Evolutionary conservation across 2,113 vertebrate species (phyloP).

Genomic region (Cebus imitator): DNA sequence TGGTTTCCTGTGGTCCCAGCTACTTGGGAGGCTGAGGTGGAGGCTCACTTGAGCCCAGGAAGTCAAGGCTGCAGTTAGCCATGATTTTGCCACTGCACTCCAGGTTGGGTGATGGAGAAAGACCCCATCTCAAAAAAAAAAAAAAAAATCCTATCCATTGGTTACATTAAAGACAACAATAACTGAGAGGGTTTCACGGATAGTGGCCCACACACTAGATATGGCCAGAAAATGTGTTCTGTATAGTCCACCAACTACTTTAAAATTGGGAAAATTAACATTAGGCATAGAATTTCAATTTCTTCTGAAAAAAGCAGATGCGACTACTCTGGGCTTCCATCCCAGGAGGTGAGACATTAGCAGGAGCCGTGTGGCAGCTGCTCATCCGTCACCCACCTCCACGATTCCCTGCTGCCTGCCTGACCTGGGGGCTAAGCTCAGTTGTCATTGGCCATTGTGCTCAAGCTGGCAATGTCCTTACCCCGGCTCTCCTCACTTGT

Average conservation of each 20-base stretch:
- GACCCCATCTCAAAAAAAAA: no score
- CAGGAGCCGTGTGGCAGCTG: accelerated
- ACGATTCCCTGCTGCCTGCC: neutral
- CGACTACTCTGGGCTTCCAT: neutral
- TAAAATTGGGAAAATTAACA: neutral
- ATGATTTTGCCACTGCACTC: no score
- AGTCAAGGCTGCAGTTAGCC: no score
- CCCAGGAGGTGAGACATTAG: neutral
- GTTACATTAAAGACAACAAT: neutral
- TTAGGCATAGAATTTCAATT: neutral
- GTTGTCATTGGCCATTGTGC: neutral
- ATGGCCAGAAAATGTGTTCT: neutral
- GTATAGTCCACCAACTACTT: neutral
- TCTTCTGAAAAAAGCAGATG: neutral
- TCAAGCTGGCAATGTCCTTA: neutral
- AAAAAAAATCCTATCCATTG: no score
- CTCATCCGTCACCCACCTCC: no score
- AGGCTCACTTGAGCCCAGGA: no score
- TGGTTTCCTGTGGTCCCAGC: no score
- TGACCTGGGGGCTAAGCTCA: neutral
- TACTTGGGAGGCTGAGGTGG: no score
- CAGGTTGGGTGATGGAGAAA: no score
- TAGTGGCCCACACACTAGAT: neutral
- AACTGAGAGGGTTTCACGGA: neutral
- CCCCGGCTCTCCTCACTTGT: neutral